Percentiles rank a stretch among this genome's conserved stretches.
These are phyloP conservation scores for Polypterus senegalus DNA, from an alignment of 2,113 vertebrate species.

Conservation along the genomic window DNA sequence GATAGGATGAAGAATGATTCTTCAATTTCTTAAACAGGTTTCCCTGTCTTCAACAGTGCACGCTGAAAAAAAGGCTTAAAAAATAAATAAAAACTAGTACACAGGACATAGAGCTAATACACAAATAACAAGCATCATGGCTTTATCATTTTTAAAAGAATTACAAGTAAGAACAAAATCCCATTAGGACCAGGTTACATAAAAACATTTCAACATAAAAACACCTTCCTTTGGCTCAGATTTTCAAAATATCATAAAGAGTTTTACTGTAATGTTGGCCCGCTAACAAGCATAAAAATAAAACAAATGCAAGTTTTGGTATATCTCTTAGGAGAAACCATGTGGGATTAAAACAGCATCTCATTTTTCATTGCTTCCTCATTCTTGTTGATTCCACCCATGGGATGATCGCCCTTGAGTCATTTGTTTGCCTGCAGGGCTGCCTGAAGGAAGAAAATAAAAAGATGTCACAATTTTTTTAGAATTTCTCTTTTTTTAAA, in stretches of 20 bases:
- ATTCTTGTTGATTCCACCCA: slow-evolving; percentile 72
- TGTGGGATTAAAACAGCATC: background rate
- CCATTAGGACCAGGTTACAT: slow-evolving; percentile 14
- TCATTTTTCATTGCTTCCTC: slow-evolving; percentile 30
- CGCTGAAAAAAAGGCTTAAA: slow-evolving; percentile 22
- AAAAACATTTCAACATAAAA: slow-evolving; percentile 23
- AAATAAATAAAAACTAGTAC: slow-evolving; percentile 17
- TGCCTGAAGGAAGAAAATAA: slow-evolving; percentile 49
- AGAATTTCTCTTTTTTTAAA: no score
- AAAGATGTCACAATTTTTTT: no score
- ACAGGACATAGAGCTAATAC: slow-evolving; percentile 16
- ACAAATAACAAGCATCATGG: slow-evolving; percentile 30
- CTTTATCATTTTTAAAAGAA: slow-evolving; percentile 33
- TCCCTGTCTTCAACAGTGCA: slow-evolving; percentile 24
- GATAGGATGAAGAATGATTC: slow-evolving; percentile 3
- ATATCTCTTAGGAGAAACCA: background rate
- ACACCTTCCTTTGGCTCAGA: slow-evolving; percentile 24
- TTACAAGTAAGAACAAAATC: slow-evolving; percentile 26
- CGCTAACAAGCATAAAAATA: background rate
- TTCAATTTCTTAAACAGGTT: slow-evolving; percentile 6
- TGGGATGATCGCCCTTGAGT: slow-evolving; percentile 66
- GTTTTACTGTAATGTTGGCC: background rate
- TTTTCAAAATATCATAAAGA: background rate
- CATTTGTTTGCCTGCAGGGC: slow-evolving; percentile 65
- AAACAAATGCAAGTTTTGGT: background rate